Base-by-base conservation (phyloP, 1,140 invertebrate species). In the Drosophila nikananu region DNA sequence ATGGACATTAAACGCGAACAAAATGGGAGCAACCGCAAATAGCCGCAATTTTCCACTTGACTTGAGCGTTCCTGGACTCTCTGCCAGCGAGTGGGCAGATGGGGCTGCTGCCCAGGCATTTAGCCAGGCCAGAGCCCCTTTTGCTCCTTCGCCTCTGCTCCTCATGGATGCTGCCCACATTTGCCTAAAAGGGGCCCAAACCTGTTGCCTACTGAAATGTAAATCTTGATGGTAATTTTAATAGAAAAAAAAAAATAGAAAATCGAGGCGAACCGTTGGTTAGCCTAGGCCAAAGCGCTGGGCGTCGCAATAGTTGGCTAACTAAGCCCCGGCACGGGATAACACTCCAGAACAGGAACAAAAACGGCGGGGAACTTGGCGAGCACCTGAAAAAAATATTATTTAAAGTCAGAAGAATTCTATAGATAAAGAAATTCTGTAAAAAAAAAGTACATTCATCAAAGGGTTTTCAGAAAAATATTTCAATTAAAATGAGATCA, bases 151-250 rank as follows among this genome's bases (percentile, higher is more conserved):
- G 55, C 49, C 55, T 23, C 2, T 3, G 49, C 57, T 68, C 58
- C n/a, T 46, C 81, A 46, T 35, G 35, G 51, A 61, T 63, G 75
- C 75, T 90, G 86, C 86, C 86, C 81, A 89, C 86, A 80, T 81
- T 82, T 90, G 68, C 78, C 86, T 82, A 90, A 90, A 89, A 89
- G 74, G 78, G 80, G 59, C 77, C 64, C 77, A 83, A 89, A 89
- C 84, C 84, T 89, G 86, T 89, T 89, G 81, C 86, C 86, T 84
- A 89, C 86, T 90, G 86, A 90, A 89, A 90, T 90, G 87, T 91
- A 87, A 91, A 91, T 92, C 86, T 92, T 91, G 91, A 92, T 92
- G 80, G 87, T 92, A 89, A 89, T 92, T 91, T 92, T 89, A 89
- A 92, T 92, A 91, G 91, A 92, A 92, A 92, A 83, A 72, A 82